phyloP scores from a whole-genome alignment of 2,888 invertebrate species.

The Calephelis perditalis region DNA sequence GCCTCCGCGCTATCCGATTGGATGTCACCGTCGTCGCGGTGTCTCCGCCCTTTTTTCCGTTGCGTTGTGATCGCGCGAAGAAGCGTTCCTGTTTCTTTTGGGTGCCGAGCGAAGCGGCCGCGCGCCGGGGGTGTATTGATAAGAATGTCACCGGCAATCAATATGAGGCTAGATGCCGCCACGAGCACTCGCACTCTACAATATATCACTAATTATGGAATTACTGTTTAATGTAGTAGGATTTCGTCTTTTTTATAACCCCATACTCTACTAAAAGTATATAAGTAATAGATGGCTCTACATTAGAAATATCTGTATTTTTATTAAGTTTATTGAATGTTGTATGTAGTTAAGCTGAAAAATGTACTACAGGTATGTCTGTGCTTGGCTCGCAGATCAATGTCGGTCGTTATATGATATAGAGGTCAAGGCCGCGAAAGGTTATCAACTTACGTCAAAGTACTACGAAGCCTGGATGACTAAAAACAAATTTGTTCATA shows the following conservation, averaged over 20 bases:
- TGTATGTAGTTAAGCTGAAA: neutral
- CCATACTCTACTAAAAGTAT: no score
- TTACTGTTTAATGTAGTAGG: neutral
- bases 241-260: no score
- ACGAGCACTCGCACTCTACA: slow-evolving; percentile 26
- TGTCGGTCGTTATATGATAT: slow-evolving; percentile 35
- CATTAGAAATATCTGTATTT: neutral
- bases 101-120: slow-evolving; percentile 69
- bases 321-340: neutral
- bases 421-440: slow-evolving; percentile 35
- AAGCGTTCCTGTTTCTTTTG: slow-evolving; percentile 81
- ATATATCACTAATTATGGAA: neutral
- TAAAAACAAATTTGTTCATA: slow-evolving; percentile 21
- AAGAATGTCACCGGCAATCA: slow-evolving; percentile 82
- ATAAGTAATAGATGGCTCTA: neutral
- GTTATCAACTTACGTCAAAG: slow-evolving; percentile 32
- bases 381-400: slow-evolving; percentile 28
- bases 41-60: slow-evolving; percentile 76
- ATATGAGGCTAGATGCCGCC: slow-evolving; percentile 72
- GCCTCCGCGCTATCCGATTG: slow-evolving; percentile 51
- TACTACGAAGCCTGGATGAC: slow-evolving; percentile 22
- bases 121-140: slow-evolving; percentile 75
- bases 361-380: slow-evolving; percentile 9
- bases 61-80: slow-evolving; percentile 70
- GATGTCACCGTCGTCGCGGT: slow-evolving; percentile 50